Percentiles rank a stretch among this genome's conserved stretches.
These are phyloP conservation scores for Melitaea athalia DNA, from an alignment of 2,888 invertebrate species.

Conservation along the genomic window DNA sequence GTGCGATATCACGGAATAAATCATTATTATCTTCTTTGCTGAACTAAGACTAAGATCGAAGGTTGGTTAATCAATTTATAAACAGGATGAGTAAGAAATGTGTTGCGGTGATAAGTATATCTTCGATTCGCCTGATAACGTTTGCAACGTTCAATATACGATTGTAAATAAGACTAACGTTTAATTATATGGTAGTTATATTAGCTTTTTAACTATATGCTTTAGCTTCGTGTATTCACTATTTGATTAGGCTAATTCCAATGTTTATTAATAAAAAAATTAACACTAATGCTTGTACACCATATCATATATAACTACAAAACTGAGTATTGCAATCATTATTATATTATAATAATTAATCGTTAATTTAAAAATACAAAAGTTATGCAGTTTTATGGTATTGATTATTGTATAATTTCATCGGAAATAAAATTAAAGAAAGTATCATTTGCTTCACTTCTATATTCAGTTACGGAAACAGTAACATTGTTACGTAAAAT, in stretches of 20 bases:
- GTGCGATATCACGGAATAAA: slow-evolving; percentile 34
- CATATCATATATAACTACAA: too few species aligned
- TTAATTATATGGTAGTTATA: too few species aligned
- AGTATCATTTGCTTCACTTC: slow-evolving; percentile 12
- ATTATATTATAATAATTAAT: too few species aligned
- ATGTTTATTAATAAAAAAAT: not conserved
- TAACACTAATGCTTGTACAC: too few species aligned
- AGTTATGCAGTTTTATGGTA: not conserved
- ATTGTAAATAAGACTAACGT: not conserved
- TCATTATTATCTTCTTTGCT: slow-evolving; percentile 22
- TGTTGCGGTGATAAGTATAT: slow-evolving; percentile 10
- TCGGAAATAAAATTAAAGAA: slow-evolving; percentile 8
- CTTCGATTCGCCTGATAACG: slow-evolving; percentile 4
- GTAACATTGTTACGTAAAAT: slow-evolving; percentile 22
- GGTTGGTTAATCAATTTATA: slow-evolving; percentile 11
- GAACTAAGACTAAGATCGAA: slow-evolving; percentile 9
- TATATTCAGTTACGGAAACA: slow-evolving; percentile 11
- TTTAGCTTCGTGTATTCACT: not conserved
- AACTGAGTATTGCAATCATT: too few species aligned
- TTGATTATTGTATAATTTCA: not conserved
- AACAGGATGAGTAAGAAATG: slow-evolving; percentile 9
- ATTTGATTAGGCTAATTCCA: not conserved
- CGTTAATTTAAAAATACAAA: not conserved
- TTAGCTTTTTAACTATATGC: not conserved
- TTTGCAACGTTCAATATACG: not conserved